Evolutionary conservation across 2,113 vertebrate species (phyloP), one percentile per base, ranked within the genome.

Genomic region (Hystrix brachyura): DNA sequence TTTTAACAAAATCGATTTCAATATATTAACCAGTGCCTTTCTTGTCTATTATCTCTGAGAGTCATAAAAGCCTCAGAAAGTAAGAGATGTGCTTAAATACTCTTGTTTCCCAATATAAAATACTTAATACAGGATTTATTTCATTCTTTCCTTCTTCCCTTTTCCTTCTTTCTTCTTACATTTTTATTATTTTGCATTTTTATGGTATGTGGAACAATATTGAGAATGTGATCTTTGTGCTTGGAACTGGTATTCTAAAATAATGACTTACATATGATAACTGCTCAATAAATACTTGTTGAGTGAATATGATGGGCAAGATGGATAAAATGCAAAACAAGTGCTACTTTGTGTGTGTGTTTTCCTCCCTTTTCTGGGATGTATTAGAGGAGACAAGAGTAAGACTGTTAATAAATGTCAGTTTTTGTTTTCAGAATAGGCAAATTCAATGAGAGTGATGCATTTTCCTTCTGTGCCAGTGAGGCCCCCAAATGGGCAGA

Each of bases 1-100:
- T 76, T 92, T n/a, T 82, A 87, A 87, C 57, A 65, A 29, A 46
- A n/a, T 46, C 71, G 43, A 76, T 89, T 93, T 85, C 13, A 85
- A 0, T 87, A 7, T 62, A 48, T 92, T 55, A 80, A 38, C 32
- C 65, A 87, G n/a, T 59, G 4, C 23, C 51, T 65, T 64, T 91
- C 55, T 96, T 80, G 11, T 78, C 9, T 67, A 0, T 25, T 87
- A 55, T 84, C 59, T 19, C 55, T 57, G 57, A 95, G 83, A 72
- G 21, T 38, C 76, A 67, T 74, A 55, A 94, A 71, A 62, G 53
- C 67, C 21, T 90, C 55, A 59, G 43, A 72, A 80, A 85, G 18
- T 10, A 69, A 46, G 46, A 82, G 29, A 62, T 38, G 2, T 51
- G 14, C 27, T 64, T 84, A 51, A 59, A 23, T 71, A n/a, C 17